Percentiles rank a stretch among this genome's conserved stretches.
phyloP scores from a whole-genome alignment of 1,140 invertebrate species.

The Cotesia glomerata region DNA sequence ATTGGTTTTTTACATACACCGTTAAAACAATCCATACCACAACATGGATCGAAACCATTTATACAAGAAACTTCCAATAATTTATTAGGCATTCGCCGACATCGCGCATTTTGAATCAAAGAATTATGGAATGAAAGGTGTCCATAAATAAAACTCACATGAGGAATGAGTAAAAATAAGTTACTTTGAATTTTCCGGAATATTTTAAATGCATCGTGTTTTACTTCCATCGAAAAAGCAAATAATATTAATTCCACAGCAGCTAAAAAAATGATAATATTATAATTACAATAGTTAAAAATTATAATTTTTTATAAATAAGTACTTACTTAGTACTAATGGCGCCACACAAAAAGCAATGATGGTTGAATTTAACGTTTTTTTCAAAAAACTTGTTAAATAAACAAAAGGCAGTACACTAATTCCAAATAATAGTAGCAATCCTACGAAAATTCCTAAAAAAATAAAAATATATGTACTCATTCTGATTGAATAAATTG shows the following conservation, averaged over 20 bases:
- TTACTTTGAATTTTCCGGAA: constrained; percentile 48
- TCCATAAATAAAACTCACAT: constrained; percentile 56
- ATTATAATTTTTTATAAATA: constrained; percentile 1
- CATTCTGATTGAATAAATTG: background rate
- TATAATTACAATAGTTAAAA: background rate
- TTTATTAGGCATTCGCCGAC: constrained; percentile 48
- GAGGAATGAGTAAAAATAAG: constrained; percentile 52
- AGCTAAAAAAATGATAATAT: constrained; percentile 42
- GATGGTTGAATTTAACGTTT: constrained; percentile 44
- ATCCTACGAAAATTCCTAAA: constrained; percentile 47
- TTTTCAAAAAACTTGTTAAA: constrained; percentile 51
- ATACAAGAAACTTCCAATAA: constrained; percentile 42
- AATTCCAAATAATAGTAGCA: constrained; percentile 51
- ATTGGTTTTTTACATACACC: constrained; percentile 21
- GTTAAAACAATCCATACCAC: constrained; percentile 37
- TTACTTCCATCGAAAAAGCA: constrained; percentile 26
- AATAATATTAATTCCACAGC: constrained; percentile 45
- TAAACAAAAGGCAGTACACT: constrained; percentile 50
- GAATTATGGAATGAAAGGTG: constrained; percentile 46
- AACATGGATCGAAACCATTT: constrained; percentile 30
- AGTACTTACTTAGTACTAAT: constrained; percentile 46
- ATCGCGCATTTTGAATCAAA: constrained; percentile 51
- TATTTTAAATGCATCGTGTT: constrained; percentile 26
- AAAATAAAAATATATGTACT: constrained; percentile 23
- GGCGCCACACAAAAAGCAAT: constrained; percentile 46